These are phyloP conservation scores for Perccottus glenii DNA, from an alignment of 2,113 vertebrate species.

Conservation along the genomic window DNA sequence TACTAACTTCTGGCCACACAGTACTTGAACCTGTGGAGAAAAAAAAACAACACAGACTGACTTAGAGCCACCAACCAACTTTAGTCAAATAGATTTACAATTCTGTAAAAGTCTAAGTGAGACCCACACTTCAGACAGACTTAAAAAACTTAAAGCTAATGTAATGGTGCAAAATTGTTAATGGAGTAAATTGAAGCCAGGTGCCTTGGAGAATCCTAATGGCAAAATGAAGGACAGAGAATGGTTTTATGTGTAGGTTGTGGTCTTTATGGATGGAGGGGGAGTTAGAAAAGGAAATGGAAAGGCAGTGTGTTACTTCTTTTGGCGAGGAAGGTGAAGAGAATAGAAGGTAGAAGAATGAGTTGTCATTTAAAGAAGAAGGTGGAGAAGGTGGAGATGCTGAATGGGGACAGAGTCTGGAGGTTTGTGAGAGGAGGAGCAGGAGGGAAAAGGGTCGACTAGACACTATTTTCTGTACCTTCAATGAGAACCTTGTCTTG, in stretches of 20 bases:
- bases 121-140: too few species aligned
- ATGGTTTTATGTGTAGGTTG: neutral
- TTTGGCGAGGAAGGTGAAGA: neutral
- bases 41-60: neutral
- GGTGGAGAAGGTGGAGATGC: constrained; percentile 27
- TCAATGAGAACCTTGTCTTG: constrained; percentile 32
- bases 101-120: too few species aligned
- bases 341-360: neutral
- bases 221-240: too few species aligned
- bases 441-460: neutral
- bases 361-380: constrained; percentile 1
- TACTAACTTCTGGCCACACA: neutral
- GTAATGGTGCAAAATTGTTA: too few species aligned
- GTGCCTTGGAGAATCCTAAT: too few species aligned
- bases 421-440: constrained; percentile 1
- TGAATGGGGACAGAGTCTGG: constrained; percentile 3
- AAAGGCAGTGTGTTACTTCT: neutral
- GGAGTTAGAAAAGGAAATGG: neutral
- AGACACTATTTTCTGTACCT: constrained; percentile 58
- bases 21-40: constrained; percentile 29
- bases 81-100: too few species aligned
- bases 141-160: too few species aligned
- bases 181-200: too few species aligned
- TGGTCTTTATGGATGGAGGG: neutral
- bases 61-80: too few species aligned